Base-by-base conservation (phyloP, 2,888 invertebrate species). In the Xylota segnis region DNA sequence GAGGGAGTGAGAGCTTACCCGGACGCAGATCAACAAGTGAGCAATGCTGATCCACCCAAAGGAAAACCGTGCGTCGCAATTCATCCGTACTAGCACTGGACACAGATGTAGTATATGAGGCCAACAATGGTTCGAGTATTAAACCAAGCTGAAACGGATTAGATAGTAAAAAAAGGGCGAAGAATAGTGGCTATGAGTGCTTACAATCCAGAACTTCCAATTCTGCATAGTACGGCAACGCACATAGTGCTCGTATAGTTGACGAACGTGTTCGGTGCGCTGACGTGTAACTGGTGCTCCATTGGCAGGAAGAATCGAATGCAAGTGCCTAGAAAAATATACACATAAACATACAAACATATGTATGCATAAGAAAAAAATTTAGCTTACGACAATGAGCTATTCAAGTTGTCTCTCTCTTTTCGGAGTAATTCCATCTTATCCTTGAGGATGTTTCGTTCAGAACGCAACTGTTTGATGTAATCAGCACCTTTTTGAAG, bases 181-280 rank as follows among this genome's bases (percentile, higher is more conserved):
- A 14, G 12, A 16, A 18, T 43, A 3, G 29, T 18, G n/a, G 12
- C 61, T 72, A 9, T 29, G 75, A 78, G 45, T 84, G 89, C 91
- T 90, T 97, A 98, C 98, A 94, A 99, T 97, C 98, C 98, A 99
- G 93, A 98, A 99, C 93, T 98, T 98, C 98, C 98, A 99, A 93
- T 98, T 98, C 90, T 96, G 96, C 91, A 96, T 94, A 16, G 98
- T 98, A 82, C 98, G 94, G 89, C 94, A 95, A 88, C 96, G 94
- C 56, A 99, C 97, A 93, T 98, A 98, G 37, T 97, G 95, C 88
- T 97, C 96, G 93, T 98, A 98, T 95, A 98, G 96, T 93, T 98
- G 98, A 89, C 96, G 96, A 94, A 98, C 96, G 90, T 97, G 96
- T 90, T 96, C 97, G 43, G 96, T 96, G 89, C 97, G 95, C 90